Conservation (phyloP, 2,113 vertebrate species). For the Sclerurus mexicanus region DNA sequence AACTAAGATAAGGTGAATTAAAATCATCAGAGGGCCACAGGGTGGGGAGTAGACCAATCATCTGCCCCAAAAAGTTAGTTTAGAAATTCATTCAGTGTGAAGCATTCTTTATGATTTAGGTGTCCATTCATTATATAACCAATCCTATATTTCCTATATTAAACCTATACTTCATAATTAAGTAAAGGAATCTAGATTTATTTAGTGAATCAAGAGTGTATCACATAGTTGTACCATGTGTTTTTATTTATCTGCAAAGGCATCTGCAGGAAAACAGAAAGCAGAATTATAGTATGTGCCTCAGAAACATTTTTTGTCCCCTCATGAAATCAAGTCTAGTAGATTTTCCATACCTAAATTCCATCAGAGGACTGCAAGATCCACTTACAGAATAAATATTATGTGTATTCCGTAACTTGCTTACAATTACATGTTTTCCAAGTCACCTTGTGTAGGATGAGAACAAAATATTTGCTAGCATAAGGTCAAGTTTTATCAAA, state of each 20-base stretch:
- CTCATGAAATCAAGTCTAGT: background rate
- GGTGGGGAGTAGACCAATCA: background rate
- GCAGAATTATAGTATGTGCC: background rate
- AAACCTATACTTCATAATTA: background rate
- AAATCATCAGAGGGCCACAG: background rate
- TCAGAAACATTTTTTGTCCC: background rate
- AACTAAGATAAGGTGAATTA: background rate
- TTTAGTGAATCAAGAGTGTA: background rate
- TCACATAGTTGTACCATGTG: background rate
- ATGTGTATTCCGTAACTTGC: background rate
- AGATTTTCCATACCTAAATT: background rate
- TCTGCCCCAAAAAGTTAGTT: background rate
- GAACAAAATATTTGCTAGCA: background rate
- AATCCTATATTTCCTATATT: background rate
- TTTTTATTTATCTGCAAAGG: background rate
- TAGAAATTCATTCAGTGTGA: background rate
- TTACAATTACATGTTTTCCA: background rate
- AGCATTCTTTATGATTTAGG: fast-evolving
- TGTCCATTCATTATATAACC: background rate
- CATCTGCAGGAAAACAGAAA: background rate
- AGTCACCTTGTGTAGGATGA: background rate
- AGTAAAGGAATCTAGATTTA: background rate
- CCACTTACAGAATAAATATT: background rate
- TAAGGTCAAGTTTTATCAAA: background rate
- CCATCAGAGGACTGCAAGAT: background rate